A percentile compares a stretch with the other conserved stretches of the same genome.
These are phyloP conservation scores for Lypha dubia DNA, from an alignment of 2,888 invertebrate genomes.

Conservation along the genomic window DNA sequence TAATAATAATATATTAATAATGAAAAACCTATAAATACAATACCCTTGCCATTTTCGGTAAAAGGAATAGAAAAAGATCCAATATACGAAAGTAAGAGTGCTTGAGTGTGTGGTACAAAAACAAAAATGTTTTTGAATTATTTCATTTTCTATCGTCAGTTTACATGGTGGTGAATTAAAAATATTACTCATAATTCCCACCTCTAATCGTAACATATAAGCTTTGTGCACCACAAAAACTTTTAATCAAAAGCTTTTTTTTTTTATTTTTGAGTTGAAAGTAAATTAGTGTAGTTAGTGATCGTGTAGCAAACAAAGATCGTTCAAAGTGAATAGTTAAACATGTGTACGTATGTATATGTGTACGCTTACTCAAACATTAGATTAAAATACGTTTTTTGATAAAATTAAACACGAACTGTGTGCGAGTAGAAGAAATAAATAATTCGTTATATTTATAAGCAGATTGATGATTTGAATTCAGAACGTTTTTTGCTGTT, in stretches of 20 bases:
- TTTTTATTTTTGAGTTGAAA: conserved; percentile 7
- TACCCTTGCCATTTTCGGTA: too few species aligned
- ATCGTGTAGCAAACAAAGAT: conserved; percentile 35
- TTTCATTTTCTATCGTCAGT: too few species aligned
- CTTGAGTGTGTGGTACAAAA: too few species aligned
- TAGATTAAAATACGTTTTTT: conserved; percentile 52
- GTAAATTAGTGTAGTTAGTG: background rate
- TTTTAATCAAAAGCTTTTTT: conserved; percentile 20
- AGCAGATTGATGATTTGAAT: conserved; percentile 74
- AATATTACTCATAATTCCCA: background rate
- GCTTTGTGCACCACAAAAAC: background rate
- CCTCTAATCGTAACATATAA: background rate
- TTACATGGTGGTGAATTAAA: background rate
- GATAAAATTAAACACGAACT: conserved; percentile 21
- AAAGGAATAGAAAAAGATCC: too few species aligned
- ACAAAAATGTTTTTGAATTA: too few species aligned
- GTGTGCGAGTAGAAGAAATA: conserved; percentile 21
- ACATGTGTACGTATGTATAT: background rate
- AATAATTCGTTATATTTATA: conserved; percentile 76
- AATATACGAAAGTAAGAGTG: too few species aligned
- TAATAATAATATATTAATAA: too few species aligned
- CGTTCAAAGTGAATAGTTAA: conserved; percentile 14
- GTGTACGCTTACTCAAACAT: conserved; percentile 35
- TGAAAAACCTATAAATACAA: too few species aligned
- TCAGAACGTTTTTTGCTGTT: conserved; percentile 78